Evolutionary conservation across 2,797 vertebrate species (phyloP).

Genomic region (Pyrocephalus nanus): DNA sequence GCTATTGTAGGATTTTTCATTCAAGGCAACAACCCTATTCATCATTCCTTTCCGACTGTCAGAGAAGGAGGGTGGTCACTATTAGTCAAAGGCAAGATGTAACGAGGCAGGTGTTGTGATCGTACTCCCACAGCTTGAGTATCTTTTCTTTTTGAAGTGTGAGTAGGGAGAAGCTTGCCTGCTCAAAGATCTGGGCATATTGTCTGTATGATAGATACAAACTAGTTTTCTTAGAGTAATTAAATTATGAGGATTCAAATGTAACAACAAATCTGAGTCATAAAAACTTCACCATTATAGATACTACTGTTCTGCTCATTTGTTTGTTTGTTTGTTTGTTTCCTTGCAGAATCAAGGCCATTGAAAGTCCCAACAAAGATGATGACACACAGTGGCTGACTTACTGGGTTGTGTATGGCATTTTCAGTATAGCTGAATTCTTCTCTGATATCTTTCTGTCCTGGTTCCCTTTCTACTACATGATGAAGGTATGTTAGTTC

Average conservation of each 20-base stretch:
- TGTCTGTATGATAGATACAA: not conserved
- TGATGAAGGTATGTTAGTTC: slow-evolving; percentile 85
- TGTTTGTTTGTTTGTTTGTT: not conserved
- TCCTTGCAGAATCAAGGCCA: slow-evolving; percentile 93
- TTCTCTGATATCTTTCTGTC: slow-evolving; percentile 96
- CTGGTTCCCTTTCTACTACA: slow-evolving; percentile 99
- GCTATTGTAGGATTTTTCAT: not conserved
- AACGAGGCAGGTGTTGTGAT: not conserved
- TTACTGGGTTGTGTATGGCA: slow-evolving; percentile 97
- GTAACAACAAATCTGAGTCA: not conserved
- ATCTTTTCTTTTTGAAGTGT: not conserved
- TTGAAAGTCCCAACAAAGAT: slow-evolving; percentile 94
- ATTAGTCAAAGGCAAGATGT: not conserved
- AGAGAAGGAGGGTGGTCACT: not conserved
- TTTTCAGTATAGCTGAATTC: slow-evolving; percentile 96
- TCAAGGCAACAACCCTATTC: not conserved
- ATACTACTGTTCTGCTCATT: not conserved
- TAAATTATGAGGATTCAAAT: not conserved
- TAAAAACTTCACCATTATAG: not conserved
- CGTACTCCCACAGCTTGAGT: not conserved
- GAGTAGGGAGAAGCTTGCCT: not conserved
- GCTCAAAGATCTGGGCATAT: not conserved
- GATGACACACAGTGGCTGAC: slow-evolving; percentile 98
- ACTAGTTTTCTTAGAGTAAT: not conserved
- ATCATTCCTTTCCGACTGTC: fast-evolving